Base-by-base conservation (phyloP, 1,140 invertebrate species). In the Oncopodura yosiiana region DNA sequence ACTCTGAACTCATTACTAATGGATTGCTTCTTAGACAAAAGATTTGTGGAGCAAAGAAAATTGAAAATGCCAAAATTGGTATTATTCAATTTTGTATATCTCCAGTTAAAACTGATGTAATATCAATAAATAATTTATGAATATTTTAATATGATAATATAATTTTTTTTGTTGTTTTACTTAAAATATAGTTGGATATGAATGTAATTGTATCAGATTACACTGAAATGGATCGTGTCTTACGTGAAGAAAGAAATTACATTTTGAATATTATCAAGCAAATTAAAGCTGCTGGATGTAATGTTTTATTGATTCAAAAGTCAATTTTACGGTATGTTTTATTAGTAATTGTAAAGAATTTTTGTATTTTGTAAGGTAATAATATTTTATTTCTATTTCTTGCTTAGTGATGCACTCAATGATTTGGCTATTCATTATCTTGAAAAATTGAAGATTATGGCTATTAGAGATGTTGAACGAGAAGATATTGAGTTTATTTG, bases 31-130 rank as follows among this genome's bases (percentile, higher is more conserved):
- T 87, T 32, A 88, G 93, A 67, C 87, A 84, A 70, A 80, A 86
- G 12, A 80, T 87, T 19, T 92, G 92, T 67, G 94, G 92, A 3
- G 91, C 94, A 1, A 89, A 83, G 61, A 82, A 84, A 66, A 77
- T 99, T 58, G 95, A 99, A 69, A 98, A 98, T 70, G 94, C 94
- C 2, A 97, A 96, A 74, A 95, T 99, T 75, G 96, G 91, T 59
- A 79, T 99, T 0, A 99, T 99, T 64, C 96, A 99, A 70, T 99
- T 99, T 70, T 99, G 96, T 70, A 94, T 99, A 70, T 99, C 95
- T 37, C 92, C 96, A 52, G 96, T 96, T 8, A 99, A 99, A 75
- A 98, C 96, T 56, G 94, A 99, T 77, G 89, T 93, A 75, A 80
- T 77, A 75, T 56, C 14, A 29, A 29, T n/a, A n/a, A n/a, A n/a